Base-by-base conservation (phyloP, 2,888 invertebrate species). In the Cordilura impudica region DNA sequence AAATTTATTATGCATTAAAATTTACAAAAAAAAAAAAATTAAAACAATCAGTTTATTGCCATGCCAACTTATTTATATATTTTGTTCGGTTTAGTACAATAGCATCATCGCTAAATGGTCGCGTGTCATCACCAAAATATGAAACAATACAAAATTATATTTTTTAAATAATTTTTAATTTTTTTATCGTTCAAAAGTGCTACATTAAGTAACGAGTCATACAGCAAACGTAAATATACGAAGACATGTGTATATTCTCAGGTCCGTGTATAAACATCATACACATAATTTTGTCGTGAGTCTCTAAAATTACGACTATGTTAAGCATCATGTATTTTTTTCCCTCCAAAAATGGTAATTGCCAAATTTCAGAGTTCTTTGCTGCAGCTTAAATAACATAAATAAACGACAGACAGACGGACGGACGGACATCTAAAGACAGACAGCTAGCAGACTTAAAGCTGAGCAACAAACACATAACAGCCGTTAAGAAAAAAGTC, bases 281-380 rank as follows among this genome's bases (percentile, higher is more conserved):
- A 49, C 4, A 35, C 10, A 56, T 14, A 18, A 23, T 31, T 19
- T 73, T 39, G 54, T 47, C 53, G 56, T 47, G 39, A 49, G 65
- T 65, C 49, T 39, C 47, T 31, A 54, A 54, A 63, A 54, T 19
- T 21, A 18, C 45, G 16, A 29, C 45, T 71, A 19, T 63, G 53
- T 63, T 14, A 63, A 49, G 72, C 19, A 61, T 54, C 35, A 29
- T 53, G 19, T 49, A 10, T 14, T 29, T 61, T 47, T 18, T 67
- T 53, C 26, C 61, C 69, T 58, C 63, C 69, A 58, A 69, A 78
- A 78, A 67, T 78, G 73, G 78, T 56, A 73, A 73, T 78, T 73
- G 72, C 78, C 63, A 78, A 78, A 78, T 51, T 23, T 71, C 49
- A 35, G 6, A 66, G 26, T 65, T 66, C 23, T 70, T 66, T 35